Conservation (phyloP, 2,113 vertebrate species). For the Alosa alosa region DNA sequence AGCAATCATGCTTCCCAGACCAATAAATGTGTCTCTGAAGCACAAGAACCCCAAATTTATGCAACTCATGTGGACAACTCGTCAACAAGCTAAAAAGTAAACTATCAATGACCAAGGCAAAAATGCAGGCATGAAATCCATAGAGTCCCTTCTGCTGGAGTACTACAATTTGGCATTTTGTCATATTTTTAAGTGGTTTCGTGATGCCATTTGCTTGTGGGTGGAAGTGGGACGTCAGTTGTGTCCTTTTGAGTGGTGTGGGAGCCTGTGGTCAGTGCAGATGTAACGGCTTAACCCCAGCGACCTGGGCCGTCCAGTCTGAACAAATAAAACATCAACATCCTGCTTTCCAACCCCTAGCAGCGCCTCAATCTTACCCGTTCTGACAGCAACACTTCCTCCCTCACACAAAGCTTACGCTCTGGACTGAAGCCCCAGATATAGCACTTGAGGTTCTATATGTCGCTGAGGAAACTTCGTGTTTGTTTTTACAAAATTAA, state of each 20-base stretch:
- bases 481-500: not conserved
- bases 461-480: not conserved
- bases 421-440: not conserved
- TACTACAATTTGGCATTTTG: not conserved
- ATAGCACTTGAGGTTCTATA: not conserved
- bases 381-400: constrained; percentile 64
- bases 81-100: not conserved
- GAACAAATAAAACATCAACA: constrained; percentile 74
- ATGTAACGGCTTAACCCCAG: constrained; percentile 72
- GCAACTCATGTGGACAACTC: too few species aligned
- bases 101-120: not conserved
- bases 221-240: constrained; percentile 28
- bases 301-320: constrained; percentile 67
- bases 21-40: not conserved
- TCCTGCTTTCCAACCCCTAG: constrained; percentile 62
- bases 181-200: not conserved
- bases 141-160: not conserved
- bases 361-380: constrained; percentile 34
- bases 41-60: not conserved
- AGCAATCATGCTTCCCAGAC: not conserved
- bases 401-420: constrained; percentile 44
- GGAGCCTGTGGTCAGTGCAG: constrained; percentile 59
- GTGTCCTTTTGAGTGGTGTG: constrained; percentile 47
- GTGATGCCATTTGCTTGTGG: not conserved
- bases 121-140: not conserved